Percentiles rank a stretch among this genome's conserved stretches.
These are phyloP conservation scores for Cremastobaeus sp. DNA, from an alignment of 2,888 invertebrate genomes.

Conservation along the genomic window DNA sequence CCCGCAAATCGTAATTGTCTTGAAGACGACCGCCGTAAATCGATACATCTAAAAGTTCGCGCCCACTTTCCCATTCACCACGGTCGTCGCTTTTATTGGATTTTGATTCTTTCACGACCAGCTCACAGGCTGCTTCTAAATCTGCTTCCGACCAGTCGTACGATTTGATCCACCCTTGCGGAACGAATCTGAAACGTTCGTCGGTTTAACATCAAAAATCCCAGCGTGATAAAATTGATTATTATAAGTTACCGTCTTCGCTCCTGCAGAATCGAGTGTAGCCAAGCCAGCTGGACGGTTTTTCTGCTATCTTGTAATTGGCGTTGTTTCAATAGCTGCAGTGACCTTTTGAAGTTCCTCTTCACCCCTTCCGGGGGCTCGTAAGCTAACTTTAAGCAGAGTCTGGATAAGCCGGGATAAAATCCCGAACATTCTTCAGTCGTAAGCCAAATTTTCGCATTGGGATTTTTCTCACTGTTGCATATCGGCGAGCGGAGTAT, in stretches of 20 bases:
- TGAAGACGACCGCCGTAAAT: conserved; percentile 93
- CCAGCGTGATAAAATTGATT: background rate
- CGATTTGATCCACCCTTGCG: conserved; percentile 89
- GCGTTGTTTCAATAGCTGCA: conserved; percentile 71
- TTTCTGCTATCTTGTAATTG: conserved; percentile 76
- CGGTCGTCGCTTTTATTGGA: conserved; percentile 72
- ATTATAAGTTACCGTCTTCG: conserved; percentile 84
- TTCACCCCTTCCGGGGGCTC: conserved; percentile 77
- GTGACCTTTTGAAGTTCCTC: conserved; percentile 73
- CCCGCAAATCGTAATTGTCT: conserved; percentile 85
- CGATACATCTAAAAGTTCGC: conserved; percentile 87
- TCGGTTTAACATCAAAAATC: no score
- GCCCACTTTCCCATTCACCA: conserved; percentile 86
- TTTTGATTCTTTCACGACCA: conserved; percentile 78
- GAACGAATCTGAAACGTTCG: conserved; percentile 68
- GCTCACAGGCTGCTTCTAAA: conserved; percentile 85
- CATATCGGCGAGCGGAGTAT: conserved; percentile 72
- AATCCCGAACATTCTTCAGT: conserved; percentile 75
- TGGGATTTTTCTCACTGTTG: conserved; percentile 67
- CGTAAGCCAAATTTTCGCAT: conserved; percentile 73
- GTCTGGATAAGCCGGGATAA: conserved; percentile 73
- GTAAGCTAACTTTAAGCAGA: conserved; percentile 75
- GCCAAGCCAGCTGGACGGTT: conserved; percentile 88
- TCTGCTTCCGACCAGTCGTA: conserved; percentile 94
- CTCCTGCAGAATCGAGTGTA: conserved; percentile 94